Evolutionary conservation across 2,113 vertebrate species (phyloP).

Genomic region (Pangasianodon hypophthalmus): DNA sequence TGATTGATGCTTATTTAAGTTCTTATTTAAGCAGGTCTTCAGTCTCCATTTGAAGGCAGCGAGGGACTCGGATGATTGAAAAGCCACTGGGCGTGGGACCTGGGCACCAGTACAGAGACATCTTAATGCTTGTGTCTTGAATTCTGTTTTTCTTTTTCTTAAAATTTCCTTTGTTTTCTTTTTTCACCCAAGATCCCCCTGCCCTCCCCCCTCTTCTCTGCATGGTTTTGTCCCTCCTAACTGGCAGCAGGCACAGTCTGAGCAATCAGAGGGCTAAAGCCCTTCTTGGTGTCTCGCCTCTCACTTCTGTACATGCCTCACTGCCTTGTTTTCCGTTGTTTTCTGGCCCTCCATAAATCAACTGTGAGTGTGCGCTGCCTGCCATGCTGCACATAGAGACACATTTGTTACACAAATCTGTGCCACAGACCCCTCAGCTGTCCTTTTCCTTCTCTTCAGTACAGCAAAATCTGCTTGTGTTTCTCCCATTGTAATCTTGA

Average conservation of each 20-base stretch:
- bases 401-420: constrained; percentile 40
- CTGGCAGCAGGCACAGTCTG: not conserved
- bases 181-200: not conserved
- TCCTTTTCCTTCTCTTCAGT: not conserved
- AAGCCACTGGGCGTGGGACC: not conserved
- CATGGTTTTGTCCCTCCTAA: not conserved
- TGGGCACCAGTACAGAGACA: not conserved
- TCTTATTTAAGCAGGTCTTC: not conserved
- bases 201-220: no score
- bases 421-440: constrained; percentile 2
- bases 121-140: not conserved
- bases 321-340: constrained; percentile 68
- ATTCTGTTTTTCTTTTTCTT: not conserved
- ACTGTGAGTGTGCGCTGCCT: constrained; percentile 29
- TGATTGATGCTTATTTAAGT: not conserved
- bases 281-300: constrained; percentile 49
- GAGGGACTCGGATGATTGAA: not conserved
- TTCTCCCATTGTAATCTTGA: not conserved
- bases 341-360: constrained; percentile 66
- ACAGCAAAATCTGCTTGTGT: not conserved
- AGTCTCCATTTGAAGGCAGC: not conserved
- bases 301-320: constrained; percentile 62
- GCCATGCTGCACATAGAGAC: not conserved
- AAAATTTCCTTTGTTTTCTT: not conserved
- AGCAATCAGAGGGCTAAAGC: constrained; percentile 9